Evolutionary conservation across 2,113 vertebrate genomes (phyloP).

Genomic region (Thunnus maccoyii): DNA sequence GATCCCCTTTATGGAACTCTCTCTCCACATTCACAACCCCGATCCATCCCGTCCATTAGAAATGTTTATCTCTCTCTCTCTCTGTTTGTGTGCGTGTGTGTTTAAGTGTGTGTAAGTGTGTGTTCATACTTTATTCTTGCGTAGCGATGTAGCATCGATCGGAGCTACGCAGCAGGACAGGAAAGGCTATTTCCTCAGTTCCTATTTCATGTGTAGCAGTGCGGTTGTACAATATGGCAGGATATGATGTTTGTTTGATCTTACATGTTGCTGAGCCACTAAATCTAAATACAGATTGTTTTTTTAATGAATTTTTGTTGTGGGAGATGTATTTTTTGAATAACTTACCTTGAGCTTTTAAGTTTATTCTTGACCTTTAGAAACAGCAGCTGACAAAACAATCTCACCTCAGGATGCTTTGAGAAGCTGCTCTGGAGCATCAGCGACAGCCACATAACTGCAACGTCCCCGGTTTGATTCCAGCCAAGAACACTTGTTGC

Average conservation of each 20-base stretch:
- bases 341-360: background rate
- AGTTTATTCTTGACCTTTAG: background rate
- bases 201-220: conserved; percentile 44
- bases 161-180: conserved; percentile 55
- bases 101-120: conserved; percentile 2
- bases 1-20: conserved; percentile 63
- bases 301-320: background rate
- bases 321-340: background rate
- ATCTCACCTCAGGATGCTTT: too few species aligned
- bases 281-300: conserved; percentile 32
- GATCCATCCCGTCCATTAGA: conserved; percentile 51
- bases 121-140: conserved; percentile 44
- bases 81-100: conserved; percentile 4
- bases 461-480: too few species aligned
- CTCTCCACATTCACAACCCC: conserved; percentile 72
- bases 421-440: too few species aligned
- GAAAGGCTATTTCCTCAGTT: conserved; percentile 63
- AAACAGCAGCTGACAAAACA: background rate
- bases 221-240: conserved; percentile 48
- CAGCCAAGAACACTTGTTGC: too few species aligned
- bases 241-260: conserved; percentile 59
- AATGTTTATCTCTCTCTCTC: conserved; percentile 12
- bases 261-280: conserved; percentile 26
- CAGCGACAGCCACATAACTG: too few species aligned
- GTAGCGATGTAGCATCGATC: conserved; percentile 55